Percentiles rank a stretch among this genome's conserved stretches.
phyloP scores from a whole-genome alignment of 2,797 vertebrate species.

The Poeciliopsis turneri region DNA sequence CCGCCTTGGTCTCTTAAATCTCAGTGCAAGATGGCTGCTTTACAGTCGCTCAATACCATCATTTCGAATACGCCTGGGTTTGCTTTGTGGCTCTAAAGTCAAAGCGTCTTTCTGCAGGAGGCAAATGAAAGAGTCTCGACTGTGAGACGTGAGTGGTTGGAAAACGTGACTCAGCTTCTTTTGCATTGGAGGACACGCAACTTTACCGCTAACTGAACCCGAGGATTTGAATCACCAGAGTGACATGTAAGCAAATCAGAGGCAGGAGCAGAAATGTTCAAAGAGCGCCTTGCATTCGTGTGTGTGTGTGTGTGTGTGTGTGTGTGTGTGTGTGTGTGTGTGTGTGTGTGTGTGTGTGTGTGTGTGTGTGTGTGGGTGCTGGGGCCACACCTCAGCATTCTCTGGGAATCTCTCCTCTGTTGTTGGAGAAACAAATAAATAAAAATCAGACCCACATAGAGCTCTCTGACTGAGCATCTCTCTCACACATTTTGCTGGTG shows the following conservation, averaged over 20 bases:
- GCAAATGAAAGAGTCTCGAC: neutral
- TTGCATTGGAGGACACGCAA: neutral
- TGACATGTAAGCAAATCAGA: neutral
- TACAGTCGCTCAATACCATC: neutral
- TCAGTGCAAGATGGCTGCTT: neutral
- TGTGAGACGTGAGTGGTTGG: neutral
- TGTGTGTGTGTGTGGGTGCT: conserved; percentile 9
- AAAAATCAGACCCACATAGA: neutral
- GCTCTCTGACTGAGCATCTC: neutral
- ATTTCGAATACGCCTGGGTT: neutral
- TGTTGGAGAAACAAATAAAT: conserved; percentile 30
- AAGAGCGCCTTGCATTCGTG: neutral
- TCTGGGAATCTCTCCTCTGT: conserved; percentile 43
- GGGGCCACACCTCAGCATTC: neutral
- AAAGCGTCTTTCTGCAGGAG: too few relatives aligned
- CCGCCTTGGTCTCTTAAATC: neutral
- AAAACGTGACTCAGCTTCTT: neutral
- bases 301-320: conserved; percentile 5
- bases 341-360: neutral
- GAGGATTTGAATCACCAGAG: neutral
- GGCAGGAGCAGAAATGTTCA: neutral
- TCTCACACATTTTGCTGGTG: neutral
- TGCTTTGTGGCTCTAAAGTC: neutral
- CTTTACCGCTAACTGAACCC: neutral
- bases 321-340: conserved; percentile 1